Percentiles rank a stretch among this genome's conserved stretches.
phyloP scores from a whole-genome alignment of 2,113 vertebrate genomes.

The Leptobrachium ailaonicum region DNA sequence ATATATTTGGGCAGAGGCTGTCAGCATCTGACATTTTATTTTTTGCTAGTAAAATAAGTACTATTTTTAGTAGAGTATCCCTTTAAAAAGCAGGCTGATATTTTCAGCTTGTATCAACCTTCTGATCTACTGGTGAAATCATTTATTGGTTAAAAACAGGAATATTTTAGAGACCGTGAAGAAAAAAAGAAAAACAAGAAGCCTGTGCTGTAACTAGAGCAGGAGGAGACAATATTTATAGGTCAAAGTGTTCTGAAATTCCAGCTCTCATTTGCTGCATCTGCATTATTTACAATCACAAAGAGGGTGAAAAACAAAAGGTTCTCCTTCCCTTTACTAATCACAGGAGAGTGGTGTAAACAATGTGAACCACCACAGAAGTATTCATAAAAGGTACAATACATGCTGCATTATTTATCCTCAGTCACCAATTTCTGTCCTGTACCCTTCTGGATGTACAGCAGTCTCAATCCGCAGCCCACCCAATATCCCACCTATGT shows the following conservation, averaged over 20 bases:
- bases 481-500: too few species aligned
- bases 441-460: neutral
- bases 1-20: too few species aligned
- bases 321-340: constrained; percentile 44
- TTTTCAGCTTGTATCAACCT: too few species aligned
- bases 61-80: too few species aligned
- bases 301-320: constrained; percentile 48
- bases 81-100: too few species aligned
- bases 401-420: constrained; percentile 28
- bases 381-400: constrained; percentile 23
- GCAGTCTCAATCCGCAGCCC: too few species aligned
- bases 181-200: too few species aligned
- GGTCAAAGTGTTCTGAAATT: constrained; percentile 56
- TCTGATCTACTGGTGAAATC: too few species aligned
- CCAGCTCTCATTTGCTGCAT: constrained; percentile 50
- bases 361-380: constrained; percentile 28
- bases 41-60: too few species aligned
- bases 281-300: constrained; percentile 54
- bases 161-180: too few species aligned
- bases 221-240: constrained; percentile 51
- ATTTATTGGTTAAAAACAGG: too few species aligned
- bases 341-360: constrained; percentile 29
- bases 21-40: too few species aligned
- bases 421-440: neutral
- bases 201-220: constrained; percentile 37